Conservation (phyloP, 2,113 vertebrate species). For the Myrmecophaga tridactyla region DNA sequence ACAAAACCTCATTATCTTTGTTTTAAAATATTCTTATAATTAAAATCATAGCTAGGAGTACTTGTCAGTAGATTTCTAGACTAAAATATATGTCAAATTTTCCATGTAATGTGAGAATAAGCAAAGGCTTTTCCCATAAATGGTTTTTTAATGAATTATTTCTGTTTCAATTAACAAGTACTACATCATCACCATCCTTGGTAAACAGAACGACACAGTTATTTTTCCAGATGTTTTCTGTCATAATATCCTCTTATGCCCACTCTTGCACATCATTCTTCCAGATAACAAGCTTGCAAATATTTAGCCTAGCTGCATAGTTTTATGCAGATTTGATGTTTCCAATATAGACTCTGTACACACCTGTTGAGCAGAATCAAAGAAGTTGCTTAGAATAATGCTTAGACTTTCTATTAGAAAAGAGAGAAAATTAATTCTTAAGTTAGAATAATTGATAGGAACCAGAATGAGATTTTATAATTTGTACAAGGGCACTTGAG, state of each 20-base stretch:
- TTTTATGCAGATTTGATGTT: neutral
- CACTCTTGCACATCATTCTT: constrained; percentile 50
- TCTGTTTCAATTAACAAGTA: constrained; percentile 46
- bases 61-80: neutral
- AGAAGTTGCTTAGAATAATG: neutral
- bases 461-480: neutral
- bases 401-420: neutral
- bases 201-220: constrained; percentile 57
- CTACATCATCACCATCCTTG: neutral
- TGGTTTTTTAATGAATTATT: constrained; percentile 46
- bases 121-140: constrained; percentile 14
- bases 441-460: neutral
- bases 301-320: constrained; percentile 26
- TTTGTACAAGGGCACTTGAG: neutral
- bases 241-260: constrained; percentile 71
- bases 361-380: constrained; percentile 74
- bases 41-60: neutral
- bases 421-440: neutral
- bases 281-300: constrained; percentile 39
- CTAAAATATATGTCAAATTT: constrained; percentile 47
- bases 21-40: neutral
- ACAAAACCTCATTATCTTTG: constrained; percentile 33
- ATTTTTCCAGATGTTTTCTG: constrained; percentile 78
- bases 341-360: neutral
- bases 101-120: neutral